Base-by-base conservation (phyloP, 2,113 vertebrate genomes). In the Probosciger aterrimus region DNA sequence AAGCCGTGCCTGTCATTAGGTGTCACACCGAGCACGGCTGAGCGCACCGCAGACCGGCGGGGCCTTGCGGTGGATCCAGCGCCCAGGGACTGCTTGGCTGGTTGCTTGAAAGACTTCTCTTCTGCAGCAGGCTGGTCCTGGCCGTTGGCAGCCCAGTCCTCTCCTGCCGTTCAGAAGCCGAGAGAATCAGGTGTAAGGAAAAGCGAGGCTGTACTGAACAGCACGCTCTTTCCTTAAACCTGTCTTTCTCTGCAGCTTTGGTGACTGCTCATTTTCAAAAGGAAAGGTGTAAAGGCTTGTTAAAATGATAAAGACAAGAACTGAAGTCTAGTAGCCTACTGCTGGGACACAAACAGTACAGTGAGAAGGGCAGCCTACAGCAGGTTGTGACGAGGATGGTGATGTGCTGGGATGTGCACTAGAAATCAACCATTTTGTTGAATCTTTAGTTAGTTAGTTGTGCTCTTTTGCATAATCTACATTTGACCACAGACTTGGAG, bases 321-420 rank as follows among this genome's bases (percentile, higher is more conserved):
- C 2, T 44, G 71, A 75, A 53, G 24, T 81, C 52, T 82, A 14
- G 20, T 33, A 77, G 28, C 22, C 30, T 84, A 4, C 46, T 74
- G 12, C 4, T 86, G 53, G 53, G 28, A 22, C 28, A 41, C 27
- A 52, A 62, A 41, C 31, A 15, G 7, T 33, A 8, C 33, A 50
- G 59, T 37, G 43, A 68, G 15, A 31, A 65, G 67, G 39, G 23
- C 20, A 88, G 59, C 46, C 31, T 60, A 4, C 65, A 67, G 60
- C 0, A 2, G 35, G 11, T 33, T 52, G 41, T 5, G 35, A 31
- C 0, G 6, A 59, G 25, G 62, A 18, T 27, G n/a, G 24, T 47
- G 37, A 46, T 16, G 1, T 59, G 31, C 62, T 67, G 50, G 7
- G 14, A 7, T 37, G 43, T 64, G 33, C 59, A 3, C 6, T 24